Percentiles rank a stretch among this genome's conserved stretches.
phyloP scores from a whole-genome alignment of 2,113 vertebrate species.

The Scopus umbretta region DNA sequence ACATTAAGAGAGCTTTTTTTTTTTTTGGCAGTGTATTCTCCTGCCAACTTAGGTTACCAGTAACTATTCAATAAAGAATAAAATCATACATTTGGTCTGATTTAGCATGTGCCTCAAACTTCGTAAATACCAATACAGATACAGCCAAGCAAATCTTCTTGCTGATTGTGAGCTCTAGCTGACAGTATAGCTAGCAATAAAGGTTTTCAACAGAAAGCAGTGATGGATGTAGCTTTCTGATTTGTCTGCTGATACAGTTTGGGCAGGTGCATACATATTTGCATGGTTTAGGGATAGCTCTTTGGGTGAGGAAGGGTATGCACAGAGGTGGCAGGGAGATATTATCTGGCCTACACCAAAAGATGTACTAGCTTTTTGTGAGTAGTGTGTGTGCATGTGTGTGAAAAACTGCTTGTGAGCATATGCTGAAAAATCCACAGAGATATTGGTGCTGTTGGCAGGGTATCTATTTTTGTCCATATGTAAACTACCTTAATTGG shows the following conservation, averaged over 20 bases:
- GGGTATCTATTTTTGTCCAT: background rate
- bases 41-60: background rate
- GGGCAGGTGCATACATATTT: background rate
- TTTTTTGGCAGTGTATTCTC: background rate
- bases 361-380: background rate
- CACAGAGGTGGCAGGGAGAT: background rate
- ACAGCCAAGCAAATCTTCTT: background rate
- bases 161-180: background rate
- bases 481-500: background rate
- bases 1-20: background rate
- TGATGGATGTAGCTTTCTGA: background rate
- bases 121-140: background rate
- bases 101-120: background rate
- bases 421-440: background rate
- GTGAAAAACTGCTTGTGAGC: background rate
- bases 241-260: background rate
- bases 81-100: background rate
- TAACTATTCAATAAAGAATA: slow-evolving; percentile 42
- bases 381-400: background rate
- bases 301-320: background rate
- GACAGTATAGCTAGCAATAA: background rate
- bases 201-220: background rate
- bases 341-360: background rate
- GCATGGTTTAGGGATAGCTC: background rate
- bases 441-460: background rate